phyloP scores from a whole-genome alignment of 2,797 vertebrate genomes.

The Sebastes trivittatus region DNA sequence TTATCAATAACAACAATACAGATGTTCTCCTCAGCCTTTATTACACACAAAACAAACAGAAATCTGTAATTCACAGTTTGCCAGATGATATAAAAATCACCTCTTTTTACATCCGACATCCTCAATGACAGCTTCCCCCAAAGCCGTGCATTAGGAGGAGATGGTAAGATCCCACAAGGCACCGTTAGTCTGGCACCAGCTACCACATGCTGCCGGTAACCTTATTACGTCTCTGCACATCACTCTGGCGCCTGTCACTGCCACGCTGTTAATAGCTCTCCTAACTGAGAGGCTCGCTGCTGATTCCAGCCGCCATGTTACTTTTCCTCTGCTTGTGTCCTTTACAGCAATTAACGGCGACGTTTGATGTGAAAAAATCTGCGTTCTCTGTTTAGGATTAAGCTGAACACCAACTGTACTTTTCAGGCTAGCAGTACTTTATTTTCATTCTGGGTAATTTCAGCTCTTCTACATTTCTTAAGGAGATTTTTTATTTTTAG shows the following conservation, averaged over 20 bases:
- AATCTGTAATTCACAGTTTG: constrained; percentile 21
- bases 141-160: constrained; percentile 39
- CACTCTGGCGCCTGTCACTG: constrained; percentile 70
- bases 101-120: constrained; percentile 30
- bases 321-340: constrained; percentile 39
- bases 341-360: constrained; percentile 27
- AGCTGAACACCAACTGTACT: not conserved
- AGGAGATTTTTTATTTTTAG: not conserved
- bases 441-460: not conserved
- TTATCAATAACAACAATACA: not conserved
- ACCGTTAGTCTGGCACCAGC: constrained; percentile 59
- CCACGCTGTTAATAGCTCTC: constrained; percentile 65
- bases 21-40: not conserved
- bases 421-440: not conserved
- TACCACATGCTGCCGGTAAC: constrained; percentile 72
- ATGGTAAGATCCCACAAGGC: constrained; percentile 64
- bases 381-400: not conserved
- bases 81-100: constrained; percentile 23
- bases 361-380: constrained; percentile 21
- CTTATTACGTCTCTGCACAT: constrained; percentile 76
- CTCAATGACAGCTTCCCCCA: constrained; percentile 57
- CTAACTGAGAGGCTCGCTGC: constrained; percentile 54
- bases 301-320: constrained; percentile 50
- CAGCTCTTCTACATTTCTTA: not conserved
- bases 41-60: not conserved